These are phyloP conservation scores for Meda fulgida DNA, from an alignment of 2,797 vertebrate genomes.

Conservation along the genomic window DNA sequence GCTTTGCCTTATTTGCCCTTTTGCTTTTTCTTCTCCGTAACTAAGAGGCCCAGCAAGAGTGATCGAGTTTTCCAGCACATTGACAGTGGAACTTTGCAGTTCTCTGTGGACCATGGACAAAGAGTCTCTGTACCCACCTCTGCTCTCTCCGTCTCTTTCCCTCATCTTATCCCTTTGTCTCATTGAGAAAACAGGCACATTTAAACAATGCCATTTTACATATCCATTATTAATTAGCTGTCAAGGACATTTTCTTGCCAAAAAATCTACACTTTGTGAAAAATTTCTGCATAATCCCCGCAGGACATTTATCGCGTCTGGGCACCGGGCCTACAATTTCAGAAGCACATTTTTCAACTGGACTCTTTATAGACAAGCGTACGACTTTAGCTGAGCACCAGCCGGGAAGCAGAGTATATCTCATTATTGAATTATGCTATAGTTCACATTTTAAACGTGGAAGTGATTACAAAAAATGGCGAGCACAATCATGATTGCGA, in stretches of 20 bases:
- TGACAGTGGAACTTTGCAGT: slow-evolving; percentile 58
- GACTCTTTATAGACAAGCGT: slow-evolving; percentile 58
- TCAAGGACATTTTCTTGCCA: slow-evolving; percentile 55
- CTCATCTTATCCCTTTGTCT: slow-evolving; percentile 29
- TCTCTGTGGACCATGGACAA: slow-evolving; percentile 41
- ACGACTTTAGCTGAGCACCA: slow-evolving; percentile 69
- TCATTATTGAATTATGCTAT: slow-evolving; percentile 78
- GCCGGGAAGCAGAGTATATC: slow-evolving; percentile 73
- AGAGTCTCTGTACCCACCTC: slow-evolving; percentile 34
- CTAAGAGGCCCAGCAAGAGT: slow-evolving; percentile 52
- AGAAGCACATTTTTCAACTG: slow-evolving; percentile 76
- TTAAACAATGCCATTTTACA: slow-evolving; percentile 49
- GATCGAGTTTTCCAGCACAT: slow-evolving; percentile 66
- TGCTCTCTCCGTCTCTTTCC: not conserved
- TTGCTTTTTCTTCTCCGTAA: slow-evolving; percentile 16
- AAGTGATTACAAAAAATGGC: slow-evolving; percentile 73
- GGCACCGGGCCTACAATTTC: slow-evolving; percentile 78
- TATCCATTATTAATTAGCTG: slow-evolving; percentile 58
- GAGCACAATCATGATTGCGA: slow-evolving; percentile 53
- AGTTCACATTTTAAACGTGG: slow-evolving; percentile 71
- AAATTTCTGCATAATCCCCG: slow-evolving; percentile 65
- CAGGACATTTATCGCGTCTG: slow-evolving; percentile 78
- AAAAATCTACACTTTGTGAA: slow-evolving; percentile 60
- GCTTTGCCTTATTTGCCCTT: slow-evolving; percentile 40
- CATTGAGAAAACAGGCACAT: slow-evolving; percentile 44